Base-by-base conservation (phyloP, 2,888 invertebrate genomes). In the Trachelus iudaicus region DNA sequence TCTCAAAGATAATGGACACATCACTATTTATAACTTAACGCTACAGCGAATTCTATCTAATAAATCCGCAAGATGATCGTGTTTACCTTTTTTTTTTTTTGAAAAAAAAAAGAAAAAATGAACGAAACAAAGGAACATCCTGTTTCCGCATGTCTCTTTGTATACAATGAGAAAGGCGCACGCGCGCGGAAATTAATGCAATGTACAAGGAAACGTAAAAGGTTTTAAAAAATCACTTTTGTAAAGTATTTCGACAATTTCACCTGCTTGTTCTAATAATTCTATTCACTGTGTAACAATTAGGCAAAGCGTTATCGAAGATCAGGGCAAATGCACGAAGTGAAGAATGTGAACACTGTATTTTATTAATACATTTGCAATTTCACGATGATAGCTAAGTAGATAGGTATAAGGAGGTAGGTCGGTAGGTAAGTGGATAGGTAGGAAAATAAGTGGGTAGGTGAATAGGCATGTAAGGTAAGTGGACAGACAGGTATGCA, bases 341-440 rank as follows among this genome's bases (percentile, higher is more conserved):
- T 84, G 84, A 83, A 85, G 80, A 87, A 88, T 87, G 82, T 87
- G 86, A 88, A 86, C 85, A 87, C 84, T 89, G 85, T 86, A 87
- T 88, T 88, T 89, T 88, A 88, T 88, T 88, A 87, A 85, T 87
- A 88, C 86, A 88, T 80, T 84, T 78, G 75, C 71, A 68, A 68
- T 40, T 76, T 76, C 33, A 71, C 34, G 31, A 34, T 31, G 33
- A 71, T 56, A 56, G 56, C 56, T 56, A 56, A 15, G 9, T 23
- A 56, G 56, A 56, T 56, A 23, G 56, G 56, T 56, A 56, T 56
- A 56, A 56, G 56, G 56, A 56, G 56, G 56, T 56, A 56, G 56
- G 56, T 23, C 23, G 56, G 23, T 56, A 56, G 56, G 56, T 56
- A 56, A 56, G 23, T 23, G 23, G 56, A 56, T 23, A 6, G 56